These are phyloP conservation scores for Rhizomys pruinosus DNA, from an alignment of 2,113 vertebrate genomes.

Conservation along the genomic window DNA sequence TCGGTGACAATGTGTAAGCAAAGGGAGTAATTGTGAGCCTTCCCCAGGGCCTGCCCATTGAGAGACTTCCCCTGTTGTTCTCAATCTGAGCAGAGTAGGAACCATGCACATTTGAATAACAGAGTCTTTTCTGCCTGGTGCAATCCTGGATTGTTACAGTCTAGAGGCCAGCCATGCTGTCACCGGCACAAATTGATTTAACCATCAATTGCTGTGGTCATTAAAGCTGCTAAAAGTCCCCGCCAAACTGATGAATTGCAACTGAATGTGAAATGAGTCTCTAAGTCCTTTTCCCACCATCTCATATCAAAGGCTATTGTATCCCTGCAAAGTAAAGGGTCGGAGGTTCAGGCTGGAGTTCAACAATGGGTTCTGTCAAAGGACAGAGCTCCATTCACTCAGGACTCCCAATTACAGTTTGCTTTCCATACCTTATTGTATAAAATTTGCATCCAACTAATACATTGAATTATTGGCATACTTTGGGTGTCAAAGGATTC, in stretches of 20 bases:
- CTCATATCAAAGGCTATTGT: conserved; percentile 97
- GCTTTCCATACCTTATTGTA: conserved; percentile 89
- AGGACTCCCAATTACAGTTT: conserved; percentile 88
- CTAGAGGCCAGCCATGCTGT: conserved; percentile 92
- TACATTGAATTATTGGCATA: conserved; percentile 89
- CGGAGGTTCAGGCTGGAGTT: conserved; percentile 91
- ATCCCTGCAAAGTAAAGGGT: conserved; percentile 92
- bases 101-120: conserved; percentile 88
- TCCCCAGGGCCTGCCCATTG: conserved; percentile 84
- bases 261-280: conserved; percentile 92
- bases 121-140: conserved; percentile 88
- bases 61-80: conserved; percentile 85
- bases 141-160: conserved; percentile 95
- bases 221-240: conserved; percentile 91
- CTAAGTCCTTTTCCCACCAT: conserved; percentile 93
- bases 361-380: conserved; percentile 90
- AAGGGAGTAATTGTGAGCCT: conserved; percentile 85
- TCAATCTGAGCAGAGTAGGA: conserved; percentile 83
- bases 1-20: conserved; percentile 81
- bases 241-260: conserved; percentile 91
- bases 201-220: conserved; percentile 94
- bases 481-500: conserved; percentile 87
- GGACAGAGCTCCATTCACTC: conserved; percentile 87
- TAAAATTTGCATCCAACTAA: conserved; percentile 89
- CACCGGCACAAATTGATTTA: conserved; percentile 98